Base-by-base conservation (phyloP, 2,888 invertebrate genomes). In the Ceraclea dissimilis region DNA sequence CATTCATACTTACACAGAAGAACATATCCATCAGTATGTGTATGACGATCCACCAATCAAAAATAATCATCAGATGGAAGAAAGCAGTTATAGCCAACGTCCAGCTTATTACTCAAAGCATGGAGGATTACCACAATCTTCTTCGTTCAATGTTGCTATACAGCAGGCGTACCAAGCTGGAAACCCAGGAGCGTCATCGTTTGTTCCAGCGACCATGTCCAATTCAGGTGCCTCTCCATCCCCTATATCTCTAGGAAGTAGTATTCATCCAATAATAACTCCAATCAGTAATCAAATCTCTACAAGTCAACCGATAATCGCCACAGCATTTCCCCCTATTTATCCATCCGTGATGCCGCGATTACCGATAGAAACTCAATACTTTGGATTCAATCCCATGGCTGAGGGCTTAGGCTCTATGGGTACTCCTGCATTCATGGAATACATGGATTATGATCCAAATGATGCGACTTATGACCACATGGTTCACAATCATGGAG, bases 401-500 rank as follows among this genome's bases (percentile, higher is more conserved):
- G 16, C 6, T 31, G 50, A 50, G 17, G 50, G 34, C n/a, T 47
- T 60, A 19, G 61, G 61, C 16, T 61, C 61, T 6, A 66, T 73
- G 63, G 73, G 71, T 26, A 70, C 72, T 20, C 70, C 75, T 1
- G 63, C 71, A 1, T 72, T 74, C 60, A 66, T 75, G 59, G 75
- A 76, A 64, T 77, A 75, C 56, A 65, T 71, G n/a, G 67, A 71
- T 18, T 77, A 76, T 58, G 74, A 73, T 62, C 75, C 76, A 2
- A 70, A 71, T 21, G 77, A 77, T 56, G 76, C 75, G n/a, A 76
- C 77, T 2, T 76, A 78, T 65, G 77, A 77, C 61, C 78, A 78
- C 60, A 69, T 75, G 55, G 74, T 75, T 64, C 77, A 78, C 61
- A 77, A 78, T 61, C 78, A 78, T 52, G 78, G 77, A 13, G 77